Conservation (phyloP, 2,888 invertebrate species). For the Apeira syringaria region DNA sequence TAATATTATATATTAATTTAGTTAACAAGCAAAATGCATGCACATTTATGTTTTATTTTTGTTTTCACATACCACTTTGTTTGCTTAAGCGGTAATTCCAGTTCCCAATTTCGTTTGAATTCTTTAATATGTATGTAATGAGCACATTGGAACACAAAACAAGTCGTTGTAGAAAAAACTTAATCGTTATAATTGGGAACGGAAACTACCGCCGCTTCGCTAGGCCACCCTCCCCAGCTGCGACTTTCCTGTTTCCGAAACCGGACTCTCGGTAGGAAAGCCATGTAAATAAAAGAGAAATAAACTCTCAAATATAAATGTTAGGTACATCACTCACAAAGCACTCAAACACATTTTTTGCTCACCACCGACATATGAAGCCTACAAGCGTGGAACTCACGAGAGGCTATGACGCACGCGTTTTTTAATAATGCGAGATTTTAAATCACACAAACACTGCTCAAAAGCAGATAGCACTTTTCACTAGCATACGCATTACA, state of each 20-base stretch:
- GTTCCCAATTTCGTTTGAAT: constrained; percentile 22
- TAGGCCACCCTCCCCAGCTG: constrained; percentile 57
- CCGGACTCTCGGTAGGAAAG: constrained; percentile 78
- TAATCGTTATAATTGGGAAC: constrained; percentile 27
- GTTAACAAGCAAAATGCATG: constrained; percentile 16
- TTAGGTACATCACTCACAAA: constrained; percentile 80
- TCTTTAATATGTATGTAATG: neutral
- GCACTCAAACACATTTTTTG: constrained; percentile 72
- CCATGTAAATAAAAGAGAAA: constrained; percentile 59
- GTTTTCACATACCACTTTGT: constrained; percentile 32
- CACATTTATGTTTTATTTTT: constrained; percentile 6
- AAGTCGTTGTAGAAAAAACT: neutral
- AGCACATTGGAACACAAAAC: neutral
- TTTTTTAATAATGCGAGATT: constrained; percentile 58
- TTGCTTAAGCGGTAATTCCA: constrained; percentile 46
- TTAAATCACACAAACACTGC: constrained; percentile 72
- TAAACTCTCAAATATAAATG: constrained; percentile 80
- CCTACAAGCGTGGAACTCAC: constrained; percentile 37
- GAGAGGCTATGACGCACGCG: constrained; percentile 71
- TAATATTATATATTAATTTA: too few species aligned
- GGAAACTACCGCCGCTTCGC: constrained; percentile 51
- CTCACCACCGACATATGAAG: constrained; percentile 54
- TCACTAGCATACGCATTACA: constrained; percentile 72
- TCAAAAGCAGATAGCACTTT: constrained; percentile 73
- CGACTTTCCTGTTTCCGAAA: constrained; percentile 81